These are phyloP conservation scores for Phymastichus coffea DNA, from an alignment of 1,140 invertebrate genomes.

Conservation along the genomic window DNA sequence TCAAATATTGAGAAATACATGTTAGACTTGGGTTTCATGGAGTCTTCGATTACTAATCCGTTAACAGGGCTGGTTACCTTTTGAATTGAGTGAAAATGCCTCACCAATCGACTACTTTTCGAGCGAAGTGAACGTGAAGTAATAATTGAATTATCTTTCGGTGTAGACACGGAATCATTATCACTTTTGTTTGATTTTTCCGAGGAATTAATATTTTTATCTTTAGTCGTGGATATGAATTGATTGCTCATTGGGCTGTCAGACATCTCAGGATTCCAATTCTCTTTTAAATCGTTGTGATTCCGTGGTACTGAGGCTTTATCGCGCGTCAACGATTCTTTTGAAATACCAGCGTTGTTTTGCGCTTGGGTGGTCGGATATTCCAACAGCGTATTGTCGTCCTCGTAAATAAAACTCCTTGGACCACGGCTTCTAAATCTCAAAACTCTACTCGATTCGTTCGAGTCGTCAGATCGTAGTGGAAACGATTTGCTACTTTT, in stretches of 20 bases:
- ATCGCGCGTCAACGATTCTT: background rate
- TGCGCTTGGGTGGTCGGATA: slow-evolving; percentile 12
- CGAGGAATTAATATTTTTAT: background rate
- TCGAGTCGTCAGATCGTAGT: slow-evolving; percentile 14
- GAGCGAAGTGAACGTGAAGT: slow-evolving; percentile 6
- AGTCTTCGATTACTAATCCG: no score
- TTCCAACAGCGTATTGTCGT: slow-evolving; percentile 21
- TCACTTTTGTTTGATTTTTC: slow-evolving; percentile 12
- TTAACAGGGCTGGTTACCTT: no score
- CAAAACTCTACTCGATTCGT: background rate
- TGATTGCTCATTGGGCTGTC: no score
- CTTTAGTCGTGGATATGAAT: no score
- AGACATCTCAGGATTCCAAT: slow-evolving; percentile 29
- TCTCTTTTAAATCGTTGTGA: slow-evolving; percentile 29
- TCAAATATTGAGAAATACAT: no score
- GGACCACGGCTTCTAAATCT: background rate
- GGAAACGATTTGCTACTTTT: slow-evolving; percentile 18
- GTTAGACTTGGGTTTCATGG: no score
- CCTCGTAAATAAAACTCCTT: slow-evolving; percentile 17
- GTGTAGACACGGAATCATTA: background rate
- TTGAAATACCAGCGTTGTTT: background rate
- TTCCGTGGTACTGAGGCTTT: background rate
- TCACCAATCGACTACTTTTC: slow-evolving; percentile 14
- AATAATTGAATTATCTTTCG: background rate
- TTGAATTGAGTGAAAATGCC: slow-evolving; percentile 17